phyloP scores from a whole-genome alignment of 2,797 vertebrate genomes.

The Helarctos malayanus region DNA sequence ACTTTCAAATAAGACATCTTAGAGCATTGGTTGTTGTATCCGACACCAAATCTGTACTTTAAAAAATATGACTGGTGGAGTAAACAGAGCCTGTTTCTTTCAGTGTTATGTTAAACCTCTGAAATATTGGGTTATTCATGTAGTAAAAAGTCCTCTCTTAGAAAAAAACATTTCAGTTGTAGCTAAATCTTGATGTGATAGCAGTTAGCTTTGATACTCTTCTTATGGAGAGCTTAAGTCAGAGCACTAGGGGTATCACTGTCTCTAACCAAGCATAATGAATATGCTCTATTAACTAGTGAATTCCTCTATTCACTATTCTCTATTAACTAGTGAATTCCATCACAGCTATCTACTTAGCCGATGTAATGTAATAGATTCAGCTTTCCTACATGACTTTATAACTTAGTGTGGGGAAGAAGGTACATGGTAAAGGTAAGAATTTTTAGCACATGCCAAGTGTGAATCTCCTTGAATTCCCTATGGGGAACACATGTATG shows the following conservation, averaged over 20 bases:
- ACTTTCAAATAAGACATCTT: background rate
- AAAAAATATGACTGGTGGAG: background rate
- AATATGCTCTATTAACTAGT: background rate
- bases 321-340: background rate
- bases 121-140: background rate
- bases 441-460: background rate
- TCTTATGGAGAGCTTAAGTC: background rate
- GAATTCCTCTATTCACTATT: background rate
- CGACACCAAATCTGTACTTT: background rate
- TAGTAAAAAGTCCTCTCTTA: background rate
- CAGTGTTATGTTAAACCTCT: background rate
- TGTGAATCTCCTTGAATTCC: background rate
- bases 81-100: constrained; percentile 20
- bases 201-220: background rate
- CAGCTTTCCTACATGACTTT: background rate
- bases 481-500: background rate
- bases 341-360: background rate
- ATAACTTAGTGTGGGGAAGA: background rate
- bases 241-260: background rate
- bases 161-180: background rate
- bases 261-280: background rate
- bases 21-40: background rate
- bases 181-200: background rate
- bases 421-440: background rate
- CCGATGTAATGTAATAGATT: background rate